Base-by-base conservation (phyloP, 2,113 vertebrate species). In the Picathartes gymnocephalus region DNA sequence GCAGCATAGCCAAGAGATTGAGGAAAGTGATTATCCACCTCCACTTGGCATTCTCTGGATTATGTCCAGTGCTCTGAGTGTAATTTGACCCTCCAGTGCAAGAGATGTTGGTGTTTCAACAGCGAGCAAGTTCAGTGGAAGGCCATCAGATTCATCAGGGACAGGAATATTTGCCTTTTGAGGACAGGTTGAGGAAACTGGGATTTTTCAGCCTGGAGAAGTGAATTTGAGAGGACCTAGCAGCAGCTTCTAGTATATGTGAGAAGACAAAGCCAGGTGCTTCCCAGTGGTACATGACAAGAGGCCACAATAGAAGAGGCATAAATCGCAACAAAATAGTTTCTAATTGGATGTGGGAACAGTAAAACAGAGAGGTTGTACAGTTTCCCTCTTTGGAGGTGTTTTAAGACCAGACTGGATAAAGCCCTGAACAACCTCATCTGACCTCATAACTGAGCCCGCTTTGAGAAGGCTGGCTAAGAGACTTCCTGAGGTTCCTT, bases 221-320 rank as follows among this genome's bases (percentile, higher is more conserved):
- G 16, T 2, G 13, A 61, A 72, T 87, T 81, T 48, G 15, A 45
- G 15, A 40, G 42, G 30, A 39, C 25, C 8, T 47, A 51, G 7
- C 37, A 44, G 48, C 19, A 39, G 28, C 31, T 72, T 88, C 45
- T 14, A 8, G 21, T 81, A 48, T 13, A 9, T 12, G 6, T 9
- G 14, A 70, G 78, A 44, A 45, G 39, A 70, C 11, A 54, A 71
- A 85, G 44, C 11, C 40, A 22, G 11, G 33, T 53, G 30, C 56
- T 79, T 86, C 18, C 33, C 11, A 13, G 44, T 60, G n/a, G 6
- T 62, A 28, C 16, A 0, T 70, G 53, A n/a, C 24, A 76, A 57
- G 44, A 85, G 35, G 10, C 0, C 0, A 45, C 73, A 8, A 13
- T n/a, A 7, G 5, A 40, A 39, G 39, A 66, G 65, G 22, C 30